Evolutionary conservation across 2,888 invertebrate genomes (phyloP), one percentile per base, ranked within the genome.

Genomic region (Chydorus sphaericus): DNA sequence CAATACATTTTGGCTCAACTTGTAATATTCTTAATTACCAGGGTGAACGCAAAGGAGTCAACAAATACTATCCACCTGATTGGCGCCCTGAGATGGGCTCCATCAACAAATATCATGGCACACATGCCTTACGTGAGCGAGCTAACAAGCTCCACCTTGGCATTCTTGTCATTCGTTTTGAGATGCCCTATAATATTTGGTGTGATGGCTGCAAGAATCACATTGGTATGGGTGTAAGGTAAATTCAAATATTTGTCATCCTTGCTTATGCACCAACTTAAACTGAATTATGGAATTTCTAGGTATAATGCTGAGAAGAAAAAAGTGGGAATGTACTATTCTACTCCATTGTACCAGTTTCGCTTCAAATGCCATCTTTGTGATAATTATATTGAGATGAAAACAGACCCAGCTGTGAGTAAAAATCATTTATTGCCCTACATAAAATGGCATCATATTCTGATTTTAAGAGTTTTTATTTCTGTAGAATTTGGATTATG

Each of bases 181-280:
- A 98, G 74, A 94, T 98, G 96, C 98, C 98, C 0, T 98, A 93
- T 67, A 98, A 98, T 71, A 97, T 98, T 63, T 98, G 98, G 98
- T 99, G 98, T 64, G 89, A 91, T 37, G 96, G 96, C 55, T 98
- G 98, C 69, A 84, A 85, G 60, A 97, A 92, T 73, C 98, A 97
- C 67, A 92, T 99, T 57, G 98, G 96, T 30, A 98, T 97, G 96
- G 97, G 98, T 1, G 97, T 98, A 0, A 79, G 80, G 64, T 80
- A 73, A 61, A 62, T 59, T 10, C 26, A 44, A 10, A 26, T 3
- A 50, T 52, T 37, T 10, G 23, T n/a, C 18, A 28, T 16, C 29
- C 11, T 14, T 16, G 50, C 8, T 23, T 14, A 1, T 4, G 7
- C 16, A 14, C 26, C 39, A 39, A 33, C 20, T 56, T 3, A 7